Evolutionary conservation across 2,888 invertebrate genomes (phyloP), one percentile per base, ranked within the genome.

Genomic region (Andrena fulva): DNA sequence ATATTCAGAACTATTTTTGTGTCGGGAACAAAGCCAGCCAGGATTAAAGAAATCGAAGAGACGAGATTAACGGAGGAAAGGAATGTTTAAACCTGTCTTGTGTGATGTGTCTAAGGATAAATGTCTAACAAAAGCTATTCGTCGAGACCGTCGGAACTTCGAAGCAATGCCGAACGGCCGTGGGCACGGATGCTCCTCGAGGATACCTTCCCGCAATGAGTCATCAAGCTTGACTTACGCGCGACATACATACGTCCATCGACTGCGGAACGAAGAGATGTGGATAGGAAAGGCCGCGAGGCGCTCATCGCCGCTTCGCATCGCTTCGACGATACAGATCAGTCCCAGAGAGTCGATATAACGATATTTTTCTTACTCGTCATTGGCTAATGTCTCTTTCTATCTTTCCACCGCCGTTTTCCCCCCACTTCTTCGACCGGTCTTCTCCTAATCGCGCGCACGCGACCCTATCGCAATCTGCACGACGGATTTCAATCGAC

Each of bases 341-440:
- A 87, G 82, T 68, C 74, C 84, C 82, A 82, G 73, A 87, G 80
- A 81, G 74, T 84, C 73, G 85, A 89, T 89, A 86, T 87, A 71
- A 88, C 84, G 74, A 91, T 91, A 91, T 91, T 91, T 91, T 91
- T 91, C 91, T 90, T 91, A 90, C 88, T 87, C 89, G 83, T 89
- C 87, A 87, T 85, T 85, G 83, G 72, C 84, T 85, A 78, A 78
- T 60, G 62, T 56, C 82, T 85, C 75, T 85, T 85, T 87, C 82
- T 88, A 86, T 86, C 87, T 86, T 84, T 80, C 82, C 77, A 71
- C 72, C 78, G 77, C 60, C 71, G 66, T 72, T 56, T 56, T 56
- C 67, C 42, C 54, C 75, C 56, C 75, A 73, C 68, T 71, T 77
- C 67, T 35, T 56, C 33, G 73, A 68, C 20, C 75, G 77, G 50